Percentiles rank a stretch among this genome's conserved stretches.
phyloP scores from a whole-genome alignment of 2,888 invertebrate species.

The Heliconius erato region DNA sequence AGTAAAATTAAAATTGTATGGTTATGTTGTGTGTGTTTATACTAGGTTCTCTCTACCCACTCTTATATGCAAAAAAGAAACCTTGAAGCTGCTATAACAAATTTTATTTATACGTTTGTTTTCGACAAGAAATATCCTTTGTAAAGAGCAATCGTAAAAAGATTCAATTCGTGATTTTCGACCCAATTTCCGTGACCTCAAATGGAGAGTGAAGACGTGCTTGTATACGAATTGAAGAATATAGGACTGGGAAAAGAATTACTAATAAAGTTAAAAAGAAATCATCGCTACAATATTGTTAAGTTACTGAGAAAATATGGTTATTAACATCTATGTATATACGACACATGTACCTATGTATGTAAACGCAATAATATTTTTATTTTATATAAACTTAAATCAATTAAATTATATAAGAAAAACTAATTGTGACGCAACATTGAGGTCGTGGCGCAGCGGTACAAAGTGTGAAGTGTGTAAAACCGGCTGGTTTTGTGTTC shows the following conservation, averaged over 20 bases:
- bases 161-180: conserved; percentile 40
- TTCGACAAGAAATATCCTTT: background rate
- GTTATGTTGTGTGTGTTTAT: too few relatives aligned
- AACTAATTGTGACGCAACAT: too few relatives aligned
- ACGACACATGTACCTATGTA: too few relatives aligned
- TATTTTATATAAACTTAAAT: too few relatives aligned
- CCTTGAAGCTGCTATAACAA: background rate
- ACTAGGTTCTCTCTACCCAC: too few relatives aligned
- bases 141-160: conserved; percentile 30
- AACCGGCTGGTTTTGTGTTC: too few relatives aligned
- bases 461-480: too few relatives aligned
- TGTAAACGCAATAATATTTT: too few relatives aligned
- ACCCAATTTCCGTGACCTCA: conserved; percentile 45
- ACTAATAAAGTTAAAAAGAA: background rate
- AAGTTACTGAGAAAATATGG: background rate
- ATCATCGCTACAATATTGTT: background rate
- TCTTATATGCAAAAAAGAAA: background rate
- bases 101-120: background rate
- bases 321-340: too few relatives aligned
- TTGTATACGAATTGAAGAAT: conserved; percentile 33
- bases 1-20: too few relatives aligned
- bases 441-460: too few relatives aligned
- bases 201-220: conserved; percentile 42
- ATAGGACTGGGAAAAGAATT: background rate
- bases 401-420: too few relatives aligned